These are phyloP conservation scores for Pyrocoelia pectoralis DNA, from an alignment of 2,888 invertebrate species.

Conservation along the genomic window DNA sequence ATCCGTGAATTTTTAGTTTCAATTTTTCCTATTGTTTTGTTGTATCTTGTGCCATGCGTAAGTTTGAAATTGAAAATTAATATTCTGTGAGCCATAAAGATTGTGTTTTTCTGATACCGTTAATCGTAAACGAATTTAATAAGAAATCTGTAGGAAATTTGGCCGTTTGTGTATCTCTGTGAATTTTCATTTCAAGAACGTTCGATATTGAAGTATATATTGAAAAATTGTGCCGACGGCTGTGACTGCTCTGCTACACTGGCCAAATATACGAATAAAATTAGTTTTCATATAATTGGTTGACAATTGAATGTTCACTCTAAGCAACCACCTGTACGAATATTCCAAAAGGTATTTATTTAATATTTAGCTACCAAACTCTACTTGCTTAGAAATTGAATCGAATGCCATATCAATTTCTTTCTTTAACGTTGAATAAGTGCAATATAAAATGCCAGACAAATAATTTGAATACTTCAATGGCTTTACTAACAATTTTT, in stretches of 20 bases:
- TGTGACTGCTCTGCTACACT: background rate
- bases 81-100: too few relatives aligned
- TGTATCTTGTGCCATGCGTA: too few relatives aligned
- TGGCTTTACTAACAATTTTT: slow-evolving; percentile 4
- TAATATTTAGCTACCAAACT: background rate
- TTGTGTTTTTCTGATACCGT: too few relatives aligned
- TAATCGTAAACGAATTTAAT: too few relatives aligned
- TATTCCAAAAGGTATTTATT: slow-evolving; percentile 4
- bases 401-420: background rate
- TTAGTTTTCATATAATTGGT: slow-evolving; percentile 5
- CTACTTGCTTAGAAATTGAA: background rate
- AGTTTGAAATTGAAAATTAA: too few relatives aligned
- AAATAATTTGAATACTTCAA: background rate
- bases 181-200: too few relatives aligned
- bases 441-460: background rate
- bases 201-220: too few relatives aligned
- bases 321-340: background rate
- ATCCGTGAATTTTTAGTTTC: too few relatives aligned
- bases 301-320: background rate
- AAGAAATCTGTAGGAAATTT: too few relatives aligned
- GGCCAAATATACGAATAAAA: background rate
- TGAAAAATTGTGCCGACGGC: too few relatives aligned
- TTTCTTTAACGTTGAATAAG: background rate
- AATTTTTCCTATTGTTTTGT: too few relatives aligned
- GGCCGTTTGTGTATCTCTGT: too few relatives aligned